A percentile compares a stretch with the other conserved stretches of the same genome.
Conservation (phyloP, 2,113 vertebrate genomes). For the Onychostruthus taczanowskii region DNA sequence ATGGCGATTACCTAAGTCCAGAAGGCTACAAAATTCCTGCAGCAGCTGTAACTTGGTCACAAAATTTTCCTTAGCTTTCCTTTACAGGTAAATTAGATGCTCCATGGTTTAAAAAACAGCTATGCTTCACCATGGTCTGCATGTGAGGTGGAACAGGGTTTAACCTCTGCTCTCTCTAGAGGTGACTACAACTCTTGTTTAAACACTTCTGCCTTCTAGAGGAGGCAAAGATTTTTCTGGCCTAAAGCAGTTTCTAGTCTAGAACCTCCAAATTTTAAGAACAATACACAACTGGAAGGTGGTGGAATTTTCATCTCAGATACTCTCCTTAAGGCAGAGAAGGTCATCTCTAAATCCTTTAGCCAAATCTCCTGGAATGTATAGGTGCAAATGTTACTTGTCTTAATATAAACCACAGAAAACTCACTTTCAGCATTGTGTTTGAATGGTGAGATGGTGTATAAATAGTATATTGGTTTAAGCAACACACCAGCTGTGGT, state of each 20-base stretch:
- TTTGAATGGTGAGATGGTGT: not conserved
- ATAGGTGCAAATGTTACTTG: not conserved
- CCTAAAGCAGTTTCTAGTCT: not conserved
- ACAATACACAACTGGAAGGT: not conserved
- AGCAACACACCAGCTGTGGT: not conserved
- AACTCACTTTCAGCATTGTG: not conserved
- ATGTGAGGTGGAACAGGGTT: not conserved
- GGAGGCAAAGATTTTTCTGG: not conserved
- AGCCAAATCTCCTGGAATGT: not conserved
- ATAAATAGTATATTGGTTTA: not conserved
- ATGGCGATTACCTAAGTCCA: not conserved
- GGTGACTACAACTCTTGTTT: not conserved
- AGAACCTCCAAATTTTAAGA: not conserved
- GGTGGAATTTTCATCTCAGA: not conserved
- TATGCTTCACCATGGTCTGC: not conserved
- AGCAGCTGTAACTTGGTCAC: not conserved
- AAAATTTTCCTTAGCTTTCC: not conserved
- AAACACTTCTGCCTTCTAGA: not conserved
- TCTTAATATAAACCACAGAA: not conserved
- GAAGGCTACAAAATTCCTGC: not conserved
- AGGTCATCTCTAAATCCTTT: not conserved
- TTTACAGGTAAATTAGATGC: not conserved
- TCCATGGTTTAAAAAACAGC: not conserved
- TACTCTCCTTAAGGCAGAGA: not conserved
- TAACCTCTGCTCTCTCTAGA: not conserved